Evolutionary conservation across 2,888 invertebrate species (phyloP).

Genomic region (Sympetrum striolatum): DNA sequence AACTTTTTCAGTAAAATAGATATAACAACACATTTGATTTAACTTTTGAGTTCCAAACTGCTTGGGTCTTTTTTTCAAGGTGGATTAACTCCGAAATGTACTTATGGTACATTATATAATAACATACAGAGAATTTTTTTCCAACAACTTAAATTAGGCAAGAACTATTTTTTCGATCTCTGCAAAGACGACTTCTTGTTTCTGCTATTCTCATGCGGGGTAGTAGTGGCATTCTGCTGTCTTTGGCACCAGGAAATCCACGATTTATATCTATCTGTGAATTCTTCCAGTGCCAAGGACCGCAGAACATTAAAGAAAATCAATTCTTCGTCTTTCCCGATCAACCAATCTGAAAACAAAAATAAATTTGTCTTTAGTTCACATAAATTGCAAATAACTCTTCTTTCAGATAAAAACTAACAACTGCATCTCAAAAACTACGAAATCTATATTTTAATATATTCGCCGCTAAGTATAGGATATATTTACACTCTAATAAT

Average conservation of each 20-base stretch:
- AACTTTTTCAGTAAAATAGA: too few species aligned
- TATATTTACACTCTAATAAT: too few species aligned
- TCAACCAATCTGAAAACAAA: not conserved
- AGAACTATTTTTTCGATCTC: not conserved
- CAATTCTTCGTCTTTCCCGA: not conserved
- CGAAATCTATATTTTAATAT: too few species aligned
- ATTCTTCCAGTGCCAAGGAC: conserved; percentile 74
- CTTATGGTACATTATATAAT: too few species aligned
- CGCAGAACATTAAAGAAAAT: conserved; percentile 47
- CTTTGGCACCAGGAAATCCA: conserved; percentile 73
- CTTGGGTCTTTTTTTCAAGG: too few species aligned
- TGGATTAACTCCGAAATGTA: too few species aligned
- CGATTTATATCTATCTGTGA: conserved; percentile 70
- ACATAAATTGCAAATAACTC: not conserved
- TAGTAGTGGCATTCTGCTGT: conserved; percentile 57
- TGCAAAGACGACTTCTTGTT: not conserved
- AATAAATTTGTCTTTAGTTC: not conserved
- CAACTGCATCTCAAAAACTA: too few species aligned
- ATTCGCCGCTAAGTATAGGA: too few species aligned
- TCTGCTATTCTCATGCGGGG: not conserved
- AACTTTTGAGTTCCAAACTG: too few species aligned
- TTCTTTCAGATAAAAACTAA: too few species aligned
- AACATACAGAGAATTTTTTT: too few species aligned
- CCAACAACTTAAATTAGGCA: not conserved
- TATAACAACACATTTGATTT: too few species aligned